phyloP scores from a whole-genome alignment of 30 jellyfish, hydroid and myxozoan genomes.

The Sanderia malayensis region DNA sequence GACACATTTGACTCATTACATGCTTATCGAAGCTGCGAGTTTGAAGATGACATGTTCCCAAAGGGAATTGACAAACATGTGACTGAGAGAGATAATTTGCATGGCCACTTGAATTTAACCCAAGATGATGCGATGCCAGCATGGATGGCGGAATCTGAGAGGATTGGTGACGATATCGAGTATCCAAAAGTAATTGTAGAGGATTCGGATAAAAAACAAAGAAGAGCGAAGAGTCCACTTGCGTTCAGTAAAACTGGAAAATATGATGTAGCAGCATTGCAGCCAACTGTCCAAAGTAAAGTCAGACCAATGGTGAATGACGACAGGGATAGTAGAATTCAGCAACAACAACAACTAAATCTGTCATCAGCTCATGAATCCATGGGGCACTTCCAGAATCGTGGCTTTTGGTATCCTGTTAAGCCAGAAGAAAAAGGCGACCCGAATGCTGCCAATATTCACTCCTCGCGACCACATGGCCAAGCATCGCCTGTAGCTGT shows the following conservation, averaged over 20 bases:
- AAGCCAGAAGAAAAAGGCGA: too few species aligned
- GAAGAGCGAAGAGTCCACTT: not conserved
- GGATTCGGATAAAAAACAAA: not conserved
- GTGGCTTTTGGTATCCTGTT: not conserved
- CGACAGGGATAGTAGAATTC: not conserved
- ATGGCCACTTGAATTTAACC: too few species aligned
- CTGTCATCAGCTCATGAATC: not conserved
- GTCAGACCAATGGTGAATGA: not conserved
- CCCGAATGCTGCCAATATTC: too few species aligned
- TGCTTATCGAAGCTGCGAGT: not conserved
- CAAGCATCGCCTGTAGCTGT: too few species aligned
- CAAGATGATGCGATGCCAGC: too few species aligned
- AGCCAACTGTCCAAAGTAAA: not conserved
- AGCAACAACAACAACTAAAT: not conserved
- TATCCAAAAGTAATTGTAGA: not conserved
- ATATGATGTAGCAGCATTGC: not conserved
- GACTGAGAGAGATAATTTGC: not conserved
- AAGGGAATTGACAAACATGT: not conserved
- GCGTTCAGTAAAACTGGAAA: not conserved
- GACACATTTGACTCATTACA: slow-evolving; percentile 6
- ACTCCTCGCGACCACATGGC: too few species aligned
- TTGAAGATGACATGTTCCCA: not conserved
- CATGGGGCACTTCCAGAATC: not conserved
- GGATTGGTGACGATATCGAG: not conserved
- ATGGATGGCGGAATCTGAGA: not conserved